Base-by-base conservation (phyloP, 1,140 invertebrate genomes). In the Meloidogyne floridensis region DNA sequence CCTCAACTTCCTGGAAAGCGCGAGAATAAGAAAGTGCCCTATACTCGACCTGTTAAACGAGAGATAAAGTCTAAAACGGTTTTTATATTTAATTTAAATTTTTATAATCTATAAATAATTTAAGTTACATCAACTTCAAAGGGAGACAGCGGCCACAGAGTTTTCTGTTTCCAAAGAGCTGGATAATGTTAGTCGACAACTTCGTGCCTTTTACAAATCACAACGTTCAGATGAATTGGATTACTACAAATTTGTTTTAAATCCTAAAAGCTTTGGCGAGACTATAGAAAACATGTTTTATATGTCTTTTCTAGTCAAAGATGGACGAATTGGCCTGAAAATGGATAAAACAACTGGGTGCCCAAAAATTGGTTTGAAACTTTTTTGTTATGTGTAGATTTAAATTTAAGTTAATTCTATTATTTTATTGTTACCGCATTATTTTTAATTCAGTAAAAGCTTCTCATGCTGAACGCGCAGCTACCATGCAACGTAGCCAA, bases 281-380 rank as follows among this genome's bases (percentile, higher is more conserved):
- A 81, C 80, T 1, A 72, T 82, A 11, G 65, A 82, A 54, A 82
- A 82, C 59, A 82, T 82, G 81, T 82, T 82, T 56, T 82, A 80
- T 42, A 75, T 82, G 9, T 82, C 81, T 43, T 82, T 82, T 56
- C 59, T 82, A 32, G 53, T 82, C 15, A 72, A 72, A 15, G 79
- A 82, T 65, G 80, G 80, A n/a, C 79, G 42, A 6, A 71, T 81
- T 11, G 51, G 80, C 2, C 53, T 81, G 9, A n/a, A 54, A 11
- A 69, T 81, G 10, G 80, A 81, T 72, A 54, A 75, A 43, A 2
- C 18, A n/a, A 79, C n/a, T 53, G 77, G 77, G 2, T 80, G 32
- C 13, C 51, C 80, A 3, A 54, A 32, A 15, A 72, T 73, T 42
- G 54, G 69, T 73, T 13, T 15, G 53, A 7, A n/a, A 13, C 2